Percentiles rank a stretch among this genome's conserved stretches.
phyloP scores from a whole-genome alignment of 2,797 vertebrate species.

The Enteromius argenteus region DNA sequence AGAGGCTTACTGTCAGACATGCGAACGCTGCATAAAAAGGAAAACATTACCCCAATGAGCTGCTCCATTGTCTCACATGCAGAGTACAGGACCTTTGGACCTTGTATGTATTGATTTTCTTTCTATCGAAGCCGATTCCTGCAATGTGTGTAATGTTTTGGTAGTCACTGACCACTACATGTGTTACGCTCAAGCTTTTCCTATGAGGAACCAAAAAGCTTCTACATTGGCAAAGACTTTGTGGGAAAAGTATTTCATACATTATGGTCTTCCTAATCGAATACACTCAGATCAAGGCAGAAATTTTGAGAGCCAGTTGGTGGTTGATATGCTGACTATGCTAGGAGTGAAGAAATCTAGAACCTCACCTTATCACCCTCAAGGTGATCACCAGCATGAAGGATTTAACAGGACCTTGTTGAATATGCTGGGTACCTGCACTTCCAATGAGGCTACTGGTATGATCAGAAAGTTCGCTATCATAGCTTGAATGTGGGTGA shows the following conservation, averaged over 20 bases:
- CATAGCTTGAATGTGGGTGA: too few species aligned
- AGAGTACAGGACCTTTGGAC: background rate
- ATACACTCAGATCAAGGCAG: slow-evolving; percentile 13
- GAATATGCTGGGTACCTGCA: slow-evolving; percentile 17
- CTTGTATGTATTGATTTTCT: background rate
- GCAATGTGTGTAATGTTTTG: slow-evolving; percentile 4
- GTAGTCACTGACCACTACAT: background rate
- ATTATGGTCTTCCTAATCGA: slow-evolving; percentile 5
- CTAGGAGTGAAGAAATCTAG: background rate
- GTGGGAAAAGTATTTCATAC: too few species aligned
- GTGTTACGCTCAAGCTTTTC: background rate
- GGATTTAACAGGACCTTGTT: slow-evolving; percentile 19
- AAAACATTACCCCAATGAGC: background rate
- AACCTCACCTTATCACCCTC: slow-evolving; percentile 5
- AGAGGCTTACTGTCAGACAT: background rate
- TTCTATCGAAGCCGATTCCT: slow-evolving; percentile 4
- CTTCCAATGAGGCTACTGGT: slow-evolving; percentile 1
- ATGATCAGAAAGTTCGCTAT: too few species aligned
- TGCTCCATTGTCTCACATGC: slow-evolving; percentile 10
- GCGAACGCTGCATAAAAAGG: background rate
- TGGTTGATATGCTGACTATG: background rate
- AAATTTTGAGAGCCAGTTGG: background rate
- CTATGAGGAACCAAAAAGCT: background rate
- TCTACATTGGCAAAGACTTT: too few species aligned
- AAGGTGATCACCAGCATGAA: background rate